These are phyloP conservation scores for Brachypterus glaber DNA, from an alignment of 2,888 invertebrate genomes.

Conservation along the genomic window DNA sequence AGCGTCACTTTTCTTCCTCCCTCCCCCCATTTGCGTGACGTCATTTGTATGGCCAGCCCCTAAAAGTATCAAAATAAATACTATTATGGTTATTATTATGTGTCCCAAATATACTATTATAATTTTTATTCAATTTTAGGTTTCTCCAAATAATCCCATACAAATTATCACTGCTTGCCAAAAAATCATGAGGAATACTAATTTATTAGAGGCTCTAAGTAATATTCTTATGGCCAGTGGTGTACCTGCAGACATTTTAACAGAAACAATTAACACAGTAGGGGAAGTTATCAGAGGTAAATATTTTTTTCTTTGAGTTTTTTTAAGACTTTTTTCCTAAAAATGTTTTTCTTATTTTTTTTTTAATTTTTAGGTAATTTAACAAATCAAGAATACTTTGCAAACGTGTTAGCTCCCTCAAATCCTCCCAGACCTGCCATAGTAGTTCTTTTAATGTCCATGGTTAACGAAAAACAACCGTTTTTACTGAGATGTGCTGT, in stretches of 20 bases:
- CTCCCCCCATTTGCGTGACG: no score
- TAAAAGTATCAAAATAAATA: no score
- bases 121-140: no score
- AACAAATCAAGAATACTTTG: constrained; percentile 85
- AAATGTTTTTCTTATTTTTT: no score
- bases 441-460: constrained; percentile 91
- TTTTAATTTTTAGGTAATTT: constrained; percentile 43
- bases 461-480: constrained; percentile 97
- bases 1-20: no score
- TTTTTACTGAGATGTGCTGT: constrained; percentile 83
- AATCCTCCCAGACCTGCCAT: constrained; percentile 90
- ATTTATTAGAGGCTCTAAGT: constrained; percentile 72
- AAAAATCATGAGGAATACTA: constrained; percentile 76
- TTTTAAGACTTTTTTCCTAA: neutral
- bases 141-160: constrained; percentile 81
- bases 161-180: constrained; percentile 76
- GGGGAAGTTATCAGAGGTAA: constrained; percentile 80
- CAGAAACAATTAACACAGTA: constrained; percentile 92
- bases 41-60: no score
- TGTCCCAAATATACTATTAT: no score
- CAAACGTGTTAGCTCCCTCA: constrained; percentile 83
- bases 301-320: constrained; percentile 1
- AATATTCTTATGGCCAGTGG: constrained; percentile 91
- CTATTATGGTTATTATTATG: no score
- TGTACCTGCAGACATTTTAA: constrained; percentile 91